phyloP scores from a whole-genome alignment of 1,140 invertebrate genomes.

The Achroia grisella region DNA sequence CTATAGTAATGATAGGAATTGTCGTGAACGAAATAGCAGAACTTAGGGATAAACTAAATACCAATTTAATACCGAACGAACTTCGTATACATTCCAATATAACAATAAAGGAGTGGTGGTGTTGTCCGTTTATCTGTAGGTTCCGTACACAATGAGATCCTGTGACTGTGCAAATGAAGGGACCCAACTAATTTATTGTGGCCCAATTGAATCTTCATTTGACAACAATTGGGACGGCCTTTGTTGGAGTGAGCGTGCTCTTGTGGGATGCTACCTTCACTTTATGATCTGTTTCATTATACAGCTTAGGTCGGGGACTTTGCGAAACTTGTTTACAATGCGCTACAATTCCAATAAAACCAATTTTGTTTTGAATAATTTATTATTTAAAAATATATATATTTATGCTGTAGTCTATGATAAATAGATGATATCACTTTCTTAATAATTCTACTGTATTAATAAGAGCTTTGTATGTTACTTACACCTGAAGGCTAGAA shows the following conservation, averaged over 20 bases:
- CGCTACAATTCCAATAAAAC: not conserved
- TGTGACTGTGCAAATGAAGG: conserved; percentile 42
- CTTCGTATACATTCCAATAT: not conserved
- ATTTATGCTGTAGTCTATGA: too few species aligned
- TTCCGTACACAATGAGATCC: conserved; percentile 15
- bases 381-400: too few species aligned
- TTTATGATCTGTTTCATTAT: conserved; percentile 3
- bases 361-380: not conserved
- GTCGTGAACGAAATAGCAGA: not conserved
- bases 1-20: not conserved
- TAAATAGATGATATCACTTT: too few species aligned
- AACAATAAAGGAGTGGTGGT: not conserved
- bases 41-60: not conserved
- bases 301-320: not conserved
- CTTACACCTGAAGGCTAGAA: too few species aligned
- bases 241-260: not conserved
- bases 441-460: too few species aligned
- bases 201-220: conserved; percentile 66
- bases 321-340: not conserved
- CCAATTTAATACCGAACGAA: not conserved
- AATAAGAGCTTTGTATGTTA: too few species aligned
- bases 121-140: conserved; percentile 3
- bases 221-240: conserved; percentile 9
- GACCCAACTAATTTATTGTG: conserved; percentile 60
- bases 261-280: not conserved